phyloP scores from a whole-genome alignment of 2,888 invertebrate species.

The Drosophila kuntzei region DNA sequence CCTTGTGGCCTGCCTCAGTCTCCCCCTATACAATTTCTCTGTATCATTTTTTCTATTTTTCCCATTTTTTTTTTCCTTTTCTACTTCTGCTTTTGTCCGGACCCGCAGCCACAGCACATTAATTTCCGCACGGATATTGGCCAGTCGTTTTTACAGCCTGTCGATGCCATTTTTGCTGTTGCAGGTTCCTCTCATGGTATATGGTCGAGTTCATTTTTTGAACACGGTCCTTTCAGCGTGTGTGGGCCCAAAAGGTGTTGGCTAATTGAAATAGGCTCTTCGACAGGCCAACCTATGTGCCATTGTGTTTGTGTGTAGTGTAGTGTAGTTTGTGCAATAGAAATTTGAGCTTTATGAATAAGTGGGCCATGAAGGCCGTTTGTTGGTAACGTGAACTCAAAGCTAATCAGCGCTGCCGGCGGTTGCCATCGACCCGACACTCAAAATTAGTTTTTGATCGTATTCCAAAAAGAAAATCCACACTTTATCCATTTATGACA shows the following conservation, averaged over 20 bases:
- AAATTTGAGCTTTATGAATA: conserved; percentile 67
- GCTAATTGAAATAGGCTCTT: conserved; percentile 70
- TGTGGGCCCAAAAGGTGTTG: conserved; percentile 51
- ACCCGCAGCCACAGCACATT: conserved; percentile 71
- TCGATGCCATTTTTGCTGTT: conserved; percentile 31
- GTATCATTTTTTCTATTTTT: conserved; percentile 28
- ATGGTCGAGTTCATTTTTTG: conserved; percentile 38
- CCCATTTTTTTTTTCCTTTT: conserved; percentile 1
- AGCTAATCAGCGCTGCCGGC: conserved; percentile 39
- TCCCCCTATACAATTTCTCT: conserved; percentile 15
- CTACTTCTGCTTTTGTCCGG: conserved; percentile 28
- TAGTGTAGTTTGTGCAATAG: conserved; percentile 28
- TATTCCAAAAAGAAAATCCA: neutral
- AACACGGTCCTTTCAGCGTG: conserved; percentile 12
- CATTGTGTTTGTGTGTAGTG: neutral
- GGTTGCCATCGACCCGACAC: conserved; percentile 13
- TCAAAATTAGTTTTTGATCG: neutral
- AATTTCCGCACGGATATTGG: conserved; percentile 79
- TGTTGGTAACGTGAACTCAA: conserved; percentile 29
- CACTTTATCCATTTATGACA: neutral
- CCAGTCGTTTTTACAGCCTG: conserved; percentile 59
- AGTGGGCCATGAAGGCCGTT: conserved; percentile 57
- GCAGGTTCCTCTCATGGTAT: conserved; percentile 13
- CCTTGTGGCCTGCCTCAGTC: conserved; percentile 31
- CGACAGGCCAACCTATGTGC: conserved; percentile 21